Percentiles rank a stretch among this genome's conserved stretches.
phyloP scores from a whole-genome alignment of 2,888 invertebrate species.

The Orthosia cruda region DNA sequence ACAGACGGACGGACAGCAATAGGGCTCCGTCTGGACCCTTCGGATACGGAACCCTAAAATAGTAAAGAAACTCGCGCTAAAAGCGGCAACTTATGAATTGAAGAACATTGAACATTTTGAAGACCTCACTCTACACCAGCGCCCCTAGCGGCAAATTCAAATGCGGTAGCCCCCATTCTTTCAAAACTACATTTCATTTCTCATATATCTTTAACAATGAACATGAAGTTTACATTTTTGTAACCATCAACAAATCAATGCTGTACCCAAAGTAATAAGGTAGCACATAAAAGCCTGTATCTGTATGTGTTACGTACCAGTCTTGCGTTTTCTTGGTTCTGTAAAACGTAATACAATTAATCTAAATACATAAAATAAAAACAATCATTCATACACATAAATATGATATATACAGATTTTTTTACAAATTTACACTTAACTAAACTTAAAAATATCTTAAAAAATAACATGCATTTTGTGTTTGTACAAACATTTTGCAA shows the following conservation, averaged over 20 bases:
- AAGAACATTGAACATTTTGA: no score
- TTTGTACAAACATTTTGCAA: slow-evolving; percentile 19
- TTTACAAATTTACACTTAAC: slow-evolving; percentile 27
- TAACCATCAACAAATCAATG: slow-evolving; percentile 48
- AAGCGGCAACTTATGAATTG: no score
- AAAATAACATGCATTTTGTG: slow-evolving; percentile 41
- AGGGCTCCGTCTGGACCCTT: no score
- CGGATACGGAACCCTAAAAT: no score
- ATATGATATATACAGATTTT: slow-evolving; percentile 35
- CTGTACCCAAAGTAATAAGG: slow-evolving; percentile 41
- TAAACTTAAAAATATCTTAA: slow-evolving; percentile 24
- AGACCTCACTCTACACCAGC: no score
- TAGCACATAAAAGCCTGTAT: slow-evolving; percentile 48
- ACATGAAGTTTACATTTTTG: not conserved
- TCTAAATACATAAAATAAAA: slow-evolving; percentile 47
- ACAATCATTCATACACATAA: not conserved
- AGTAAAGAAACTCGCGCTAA: no score
- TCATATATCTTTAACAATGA: not conserved
- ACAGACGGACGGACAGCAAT: no score
- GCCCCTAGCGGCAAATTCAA: no score
- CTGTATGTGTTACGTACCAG: slow-evolving; percentile 81
- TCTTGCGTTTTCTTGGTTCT: slow-evolving; percentile 81
- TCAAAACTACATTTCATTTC: no score
- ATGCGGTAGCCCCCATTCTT: no score
- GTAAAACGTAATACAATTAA: slow-evolving; percentile 76